These are phyloP conservation scores for Agapornis canus DNA, from an alignment of 2,797 vertebrate species.

Conservation along the genomic window DNA sequence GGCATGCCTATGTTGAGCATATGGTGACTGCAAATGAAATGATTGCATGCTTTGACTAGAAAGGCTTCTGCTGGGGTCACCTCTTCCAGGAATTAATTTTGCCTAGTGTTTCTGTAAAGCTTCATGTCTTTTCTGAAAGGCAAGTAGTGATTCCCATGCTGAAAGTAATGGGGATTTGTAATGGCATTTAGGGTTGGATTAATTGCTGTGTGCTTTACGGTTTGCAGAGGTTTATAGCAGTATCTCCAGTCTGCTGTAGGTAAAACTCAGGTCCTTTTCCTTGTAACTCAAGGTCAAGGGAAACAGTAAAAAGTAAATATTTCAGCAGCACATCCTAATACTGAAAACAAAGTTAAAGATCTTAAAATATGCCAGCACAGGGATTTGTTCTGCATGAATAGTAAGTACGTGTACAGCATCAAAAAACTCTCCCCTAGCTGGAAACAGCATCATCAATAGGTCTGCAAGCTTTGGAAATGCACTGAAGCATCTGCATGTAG, in stretches of 20 bases:
- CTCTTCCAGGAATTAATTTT: not conserved
- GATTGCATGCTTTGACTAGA: not conserved
- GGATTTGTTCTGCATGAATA: slow-evolving; percentile 9
- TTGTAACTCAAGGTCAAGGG: not conserved
- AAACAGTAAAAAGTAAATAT: slow-evolving; percentile 26
- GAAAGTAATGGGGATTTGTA: not conserved
- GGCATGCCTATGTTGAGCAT: not conserved
- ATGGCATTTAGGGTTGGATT: not conserved
- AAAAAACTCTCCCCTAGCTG: not conserved
- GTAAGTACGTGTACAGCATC: not conserved
- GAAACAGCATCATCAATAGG: not conserved
- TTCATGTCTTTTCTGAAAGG: not conserved
- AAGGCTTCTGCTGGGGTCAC: not conserved
- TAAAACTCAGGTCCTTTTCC: not conserved
- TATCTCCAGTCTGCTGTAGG: not conserved
- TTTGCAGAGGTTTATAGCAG: not conserved
- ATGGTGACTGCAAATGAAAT: not conserved
- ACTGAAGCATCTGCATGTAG: not conserved
- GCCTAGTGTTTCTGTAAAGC: not conserved
- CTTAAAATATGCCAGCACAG: not conserved
- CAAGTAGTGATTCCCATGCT: not conserved
- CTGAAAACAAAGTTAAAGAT: slow-evolving; percentile 15
- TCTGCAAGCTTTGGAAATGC: not conserved
- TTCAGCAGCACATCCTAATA: slow-evolving; percentile 3
- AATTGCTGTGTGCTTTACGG: not conserved